Base-by-base conservation (phyloP, 2,797 vertebrate species). In the Amphiprion clarkii region DNA sequence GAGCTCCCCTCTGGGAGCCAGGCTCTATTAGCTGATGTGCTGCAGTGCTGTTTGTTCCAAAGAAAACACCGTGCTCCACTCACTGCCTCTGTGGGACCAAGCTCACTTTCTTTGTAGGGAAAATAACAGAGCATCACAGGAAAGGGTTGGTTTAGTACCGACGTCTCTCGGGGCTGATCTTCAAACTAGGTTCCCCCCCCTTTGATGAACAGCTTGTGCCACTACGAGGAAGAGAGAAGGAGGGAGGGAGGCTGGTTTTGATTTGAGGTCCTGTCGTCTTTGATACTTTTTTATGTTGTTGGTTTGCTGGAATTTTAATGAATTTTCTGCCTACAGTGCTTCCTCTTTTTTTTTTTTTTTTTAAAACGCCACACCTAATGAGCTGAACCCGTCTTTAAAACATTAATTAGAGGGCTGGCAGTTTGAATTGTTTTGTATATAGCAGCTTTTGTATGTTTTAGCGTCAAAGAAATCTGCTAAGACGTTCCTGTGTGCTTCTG, bases 11-110 rank as follows among this genome's bases (percentile, higher is more conserved):
- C 80, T 77, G 91, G 91, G 91, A 91, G 84, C 69, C 64, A 61
- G 73, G 82, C 87, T 87, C 90, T 86, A 88, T 87, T 90, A 88
- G 89, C 90, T 90, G 86, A 88, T 89, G 87, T 78, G 77, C 90
- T 74, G 83, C 76, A 79, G 76, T 52, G 73, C 85, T 88, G 89
- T 88, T 92, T 91, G 82, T 89, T 91, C 87, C 88, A 86, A 83
- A 91, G 84, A 91, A 91, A 91, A 87, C 79, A 88, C 74, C 40
- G 13, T 77, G 25, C 76, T 85, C 75, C 73, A 74, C 82, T 86
- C 81, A 17, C 71, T 49, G 82, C 66, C 83, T 77, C 85, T 61
- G 78, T 84, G 81, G 89, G 89, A 86, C 67, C 74, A 61, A 19
- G 83, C 76, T 88, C 84, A 27, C 60, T 81, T 61, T 83, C 74